These are phyloP conservation scores for Drosophila mojavensis DNA, from an alignment of 1,140 invertebrate species.

Conservation along the genomic window DNA sequence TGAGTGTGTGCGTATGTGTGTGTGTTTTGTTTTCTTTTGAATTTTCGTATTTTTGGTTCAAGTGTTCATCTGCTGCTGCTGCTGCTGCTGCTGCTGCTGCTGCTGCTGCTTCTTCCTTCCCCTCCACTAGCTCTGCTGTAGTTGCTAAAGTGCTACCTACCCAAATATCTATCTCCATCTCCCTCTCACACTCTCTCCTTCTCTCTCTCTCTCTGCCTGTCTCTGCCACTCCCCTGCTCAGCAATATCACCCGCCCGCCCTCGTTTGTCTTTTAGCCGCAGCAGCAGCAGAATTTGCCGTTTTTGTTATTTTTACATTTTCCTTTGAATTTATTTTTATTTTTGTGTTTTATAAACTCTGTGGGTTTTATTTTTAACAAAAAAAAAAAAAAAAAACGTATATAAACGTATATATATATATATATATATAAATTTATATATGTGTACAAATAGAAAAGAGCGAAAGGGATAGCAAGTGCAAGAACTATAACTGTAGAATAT, in stretches of 20 bases:
- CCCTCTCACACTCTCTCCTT: too few species aligned
- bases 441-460: constrained; percentile 37
- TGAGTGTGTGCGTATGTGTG: constrained; percentile 3
- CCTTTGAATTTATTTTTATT: constrained; percentile 82
- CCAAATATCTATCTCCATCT: not conserved
- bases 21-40: constrained; percentile 46
- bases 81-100: constrained; percentile 5
- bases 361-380: constrained; percentile 73
- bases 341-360: constrained; percentile 79
- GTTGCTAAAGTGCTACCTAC: constrained; percentile 50
- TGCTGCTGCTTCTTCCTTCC: constrained; percentile 2
- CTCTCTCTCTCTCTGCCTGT: not conserved
- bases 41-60: constrained; percentile 50
- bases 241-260: not conserved
- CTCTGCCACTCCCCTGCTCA: too few species aligned
- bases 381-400: not conserved
- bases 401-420: not conserved
- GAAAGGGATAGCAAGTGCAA: constrained; percentile 3
- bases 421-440: constrained; percentile 8
- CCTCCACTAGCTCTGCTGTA: not conserved
- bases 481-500: not conserved
- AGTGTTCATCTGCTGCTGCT: constrained; percentile 22
- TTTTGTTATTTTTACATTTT: constrained; percentile 78
- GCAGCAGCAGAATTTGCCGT: constrained; percentile 52
- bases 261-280: constrained; percentile 15